These are phyloP conservation scores for Thunnus maccoyii DNA, from an alignment of 2,113 vertebrate genomes.

Conservation along the genomic window DNA sequence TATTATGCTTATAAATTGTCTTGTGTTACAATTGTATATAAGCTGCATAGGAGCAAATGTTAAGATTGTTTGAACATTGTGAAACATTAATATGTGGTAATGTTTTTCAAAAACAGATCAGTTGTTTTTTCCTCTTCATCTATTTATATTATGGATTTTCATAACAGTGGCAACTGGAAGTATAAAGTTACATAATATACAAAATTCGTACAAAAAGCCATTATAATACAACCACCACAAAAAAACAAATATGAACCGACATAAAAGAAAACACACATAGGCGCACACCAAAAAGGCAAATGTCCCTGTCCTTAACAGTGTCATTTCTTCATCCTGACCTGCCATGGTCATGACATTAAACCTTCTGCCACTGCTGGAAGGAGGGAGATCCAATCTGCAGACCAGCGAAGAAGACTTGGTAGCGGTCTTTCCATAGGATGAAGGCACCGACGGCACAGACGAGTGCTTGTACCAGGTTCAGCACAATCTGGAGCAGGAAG, in stretches of 20 bases:
- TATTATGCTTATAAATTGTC: not conserved
- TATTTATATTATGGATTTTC: not conserved
- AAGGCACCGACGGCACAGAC: constrained; percentile 90
- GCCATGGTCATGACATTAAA: constrained; percentile 70
- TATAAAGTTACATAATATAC: constrained; percentile 50
- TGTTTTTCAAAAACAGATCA: not conserved
- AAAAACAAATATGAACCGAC: constrained; percentile 31
- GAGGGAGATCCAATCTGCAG: constrained; percentile 81
- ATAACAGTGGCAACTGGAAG: constrained; percentile 8
- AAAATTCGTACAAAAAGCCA: constrained; percentile 71
- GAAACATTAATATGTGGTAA: not conserved
- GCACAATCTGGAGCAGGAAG: constrained; percentile 90
- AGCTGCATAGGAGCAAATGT: not conserved
- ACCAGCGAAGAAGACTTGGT: constrained; percentile 95
- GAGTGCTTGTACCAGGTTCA: constrained; percentile 89
- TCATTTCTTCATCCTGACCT: constrained; percentile 10
- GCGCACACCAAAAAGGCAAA: constrained; percentile 37
- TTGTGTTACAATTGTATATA: not conserved
- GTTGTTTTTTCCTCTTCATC: not conserved
- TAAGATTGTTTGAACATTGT: not conserved
- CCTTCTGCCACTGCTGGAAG: constrained; percentile 85
- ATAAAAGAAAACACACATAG: constrained; percentile 37
- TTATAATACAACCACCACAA: constrained; percentile 51
- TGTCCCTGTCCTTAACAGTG: constrained; percentile 13
- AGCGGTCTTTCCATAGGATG: constrained; percentile 97